Base-by-base conservation (phyloP, 2,113 vertebrate species). In the Phrynocephalus versicolor region DNA sequence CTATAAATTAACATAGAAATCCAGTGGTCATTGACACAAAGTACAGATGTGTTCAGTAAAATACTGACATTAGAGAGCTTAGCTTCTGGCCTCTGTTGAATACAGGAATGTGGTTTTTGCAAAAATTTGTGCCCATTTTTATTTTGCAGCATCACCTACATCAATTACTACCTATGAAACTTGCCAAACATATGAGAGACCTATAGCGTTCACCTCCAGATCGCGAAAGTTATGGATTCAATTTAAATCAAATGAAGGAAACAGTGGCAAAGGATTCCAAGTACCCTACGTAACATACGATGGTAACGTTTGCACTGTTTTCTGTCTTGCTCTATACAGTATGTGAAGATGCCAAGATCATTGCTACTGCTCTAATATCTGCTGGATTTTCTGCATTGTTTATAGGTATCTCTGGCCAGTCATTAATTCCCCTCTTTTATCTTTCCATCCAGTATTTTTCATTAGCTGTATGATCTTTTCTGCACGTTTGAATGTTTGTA, bases 101-200 rank as follows among this genome's bases (percentile, higher is more conserved):
- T 82, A 86, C 35, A 3, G 23, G 23, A 81, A 87, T 62, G 74
- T 64, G 10, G 79, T 21, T 75, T 76, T 75, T 57, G 23, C 58
- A 67, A 84, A 81, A 35, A 82, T 41, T 15, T 51, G 35, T 2
- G 25, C 75, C 4, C 57, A 0, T 1, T 93, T 89, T 92, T 85
- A 33, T 73, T 76, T 92, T 84, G 3, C 89, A 99, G 98, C 98
- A 81, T 96, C 97, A 15, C 97, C 98, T 82, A 97, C 98, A 0
- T 99, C 98, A 8, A 96, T 99, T 90, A 99, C 98, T 84, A 99
- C 98, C 14, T 99, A 99, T 15, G 98, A 99, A 95, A 98, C 98
- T 0, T 99, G 98, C 92, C 98, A 99, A 95, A 98, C 98, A 0
- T 99, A 99, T 0, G 98, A 98, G 92, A 94, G 98, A 81, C 98